Evolutionary conservation across 2,888 invertebrate genomes (phyloP), one percentile per base, ranked within the genome.

Genomic region (Gonocerus acuteangulatus): DNA sequence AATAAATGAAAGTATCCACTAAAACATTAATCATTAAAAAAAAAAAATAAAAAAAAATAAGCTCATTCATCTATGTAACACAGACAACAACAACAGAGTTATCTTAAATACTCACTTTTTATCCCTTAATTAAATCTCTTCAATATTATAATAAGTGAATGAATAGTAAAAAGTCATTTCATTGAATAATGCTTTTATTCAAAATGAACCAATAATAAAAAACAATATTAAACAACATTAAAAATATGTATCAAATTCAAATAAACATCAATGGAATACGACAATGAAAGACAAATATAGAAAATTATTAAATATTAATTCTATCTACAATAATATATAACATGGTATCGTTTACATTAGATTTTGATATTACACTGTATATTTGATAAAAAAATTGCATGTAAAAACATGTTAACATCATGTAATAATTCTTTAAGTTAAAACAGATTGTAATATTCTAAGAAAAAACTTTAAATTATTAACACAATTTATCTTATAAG

Each of bases 281-380:
- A 57, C 32, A 47, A 57, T 45, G 57, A 57, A 57, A 45, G 57
- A 57, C 45, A 44, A 57, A 45, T 27, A 57, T 45, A 47, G 34
- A 57, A 57, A 57, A 57, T 47, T 47, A 47, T 47, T 47, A 19
- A 47, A 57, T 23, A 57, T 45, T 57, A 57, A 57, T 19, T 32
- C 47, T 57, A 57, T 57, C 57, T 57, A 57, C 57, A 57, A 57
- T 47, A 54, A 54, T 54, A 42, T 42, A 54, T 42, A 47, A 47
- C 47, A 32, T 57, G 44, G 44, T 32, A 47, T 44, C 16, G 57
- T 57, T 36, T 23, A 57, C n/a, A 44, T 45, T 57, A 57, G n/a
- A 36, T 42, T 39, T 42, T 44, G 45, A 9, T 13, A 36, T 57
- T 57, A 39, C 39, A 39, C 15, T 11, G 3, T n/a, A n/a, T 39